These are phyloP conservation scores for Lycodopsis pacificus DNA, from an alignment of 2,797 vertebrate species.

Conservation along the genomic window DNA sequence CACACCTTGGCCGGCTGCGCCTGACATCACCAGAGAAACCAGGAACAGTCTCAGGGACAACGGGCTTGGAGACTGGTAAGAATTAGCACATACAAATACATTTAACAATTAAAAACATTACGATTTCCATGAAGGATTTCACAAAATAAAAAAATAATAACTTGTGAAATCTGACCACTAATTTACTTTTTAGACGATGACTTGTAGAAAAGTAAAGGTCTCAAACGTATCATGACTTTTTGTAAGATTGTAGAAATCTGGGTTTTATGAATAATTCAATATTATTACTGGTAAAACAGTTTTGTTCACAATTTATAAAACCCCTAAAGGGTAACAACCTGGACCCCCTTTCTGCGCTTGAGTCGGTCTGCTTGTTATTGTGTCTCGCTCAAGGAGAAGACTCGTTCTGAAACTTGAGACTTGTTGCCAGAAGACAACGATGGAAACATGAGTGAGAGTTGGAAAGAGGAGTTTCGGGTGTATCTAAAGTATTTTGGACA, in stretches of 20 bases:
- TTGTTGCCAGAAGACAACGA: no score
- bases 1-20: constrained; percentile 95
- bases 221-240: not conserved
- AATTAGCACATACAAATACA: not conserved
- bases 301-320: not conserved
- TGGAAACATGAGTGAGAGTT: no score
- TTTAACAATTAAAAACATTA: not conserved
- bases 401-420: no score
- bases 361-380: no score
- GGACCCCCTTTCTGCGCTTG: not conserved
- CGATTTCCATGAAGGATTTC: not conserved
- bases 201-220: not conserved
- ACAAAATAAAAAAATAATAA: not conserved
- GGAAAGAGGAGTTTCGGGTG: no score
- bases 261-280: not conserved
- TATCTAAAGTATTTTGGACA: no score
- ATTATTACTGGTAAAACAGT: not conserved
- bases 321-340: not conserved
- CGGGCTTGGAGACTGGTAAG: constrained; percentile 92
- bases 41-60: constrained; percentile 93
- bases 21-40: constrained; percentile 97
- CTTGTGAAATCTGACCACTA: not conserved
- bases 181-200: not conserved
- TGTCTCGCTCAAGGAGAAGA: no score
- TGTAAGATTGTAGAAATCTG: not conserved